phyloP scores from a whole-genome alignment of 2,888 invertebrate genomes.

The Eurytoma adleriae region DNA sequence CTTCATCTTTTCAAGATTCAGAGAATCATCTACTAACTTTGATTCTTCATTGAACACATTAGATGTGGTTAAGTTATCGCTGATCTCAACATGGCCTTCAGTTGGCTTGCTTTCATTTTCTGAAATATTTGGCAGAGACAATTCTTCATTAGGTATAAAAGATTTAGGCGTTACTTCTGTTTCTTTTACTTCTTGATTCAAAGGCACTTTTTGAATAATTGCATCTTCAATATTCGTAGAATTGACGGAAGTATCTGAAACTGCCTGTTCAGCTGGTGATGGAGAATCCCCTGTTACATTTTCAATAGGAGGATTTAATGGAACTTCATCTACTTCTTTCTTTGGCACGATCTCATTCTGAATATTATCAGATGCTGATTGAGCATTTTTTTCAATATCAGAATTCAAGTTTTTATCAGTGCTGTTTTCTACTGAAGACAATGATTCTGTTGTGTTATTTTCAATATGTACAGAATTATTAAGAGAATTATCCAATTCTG shows the following conservation, averaged over 20 bases:
- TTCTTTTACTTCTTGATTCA: slow-evolving; percentile 41
- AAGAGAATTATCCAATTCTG: not conserved
- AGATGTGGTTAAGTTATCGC: slow-evolving; percentile 34
- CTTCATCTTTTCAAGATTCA: slow-evolving; percentile 10
- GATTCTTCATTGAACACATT: slow-evolving; percentile 22
- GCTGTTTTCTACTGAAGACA: slow-evolving; percentile 23
- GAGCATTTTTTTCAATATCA: slow-evolving; percentile 8
- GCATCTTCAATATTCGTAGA: slow-evolving; percentile 36
- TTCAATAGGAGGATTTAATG: slow-evolving; percentile 27
- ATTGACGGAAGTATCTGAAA: slow-evolving; percentile 43
- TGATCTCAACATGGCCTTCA: slow-evolving; percentile 12
- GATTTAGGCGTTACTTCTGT: slow-evolving; percentile 11
- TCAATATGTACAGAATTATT: slow-evolving; percentile 42
- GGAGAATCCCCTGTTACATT: not conserved
- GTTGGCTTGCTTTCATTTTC: slow-evolving; percentile 40
- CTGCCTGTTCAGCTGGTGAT: slow-evolving; percentile 37
- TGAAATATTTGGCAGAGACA: slow-evolving; percentile 20
- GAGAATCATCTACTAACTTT: slow-evolving; percentile 13
- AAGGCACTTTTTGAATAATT: slow-evolving; percentile 54
- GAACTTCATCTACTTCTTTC: slow-evolving; percentile 34
- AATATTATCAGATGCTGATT: slow-evolving; percentile 25
- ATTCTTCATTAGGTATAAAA: slow-evolving; percentile 33
- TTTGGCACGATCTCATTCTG: slow-evolving; percentile 50
- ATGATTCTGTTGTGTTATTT: slow-evolving; percentile 14
- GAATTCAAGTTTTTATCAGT: slow-evolving; percentile 17